Evolutionary conservation across 2,797 vertebrate genomes (phyloP), one percentile per base, ranked within the genome.

Genomic region (Morelia viridis): DNA sequence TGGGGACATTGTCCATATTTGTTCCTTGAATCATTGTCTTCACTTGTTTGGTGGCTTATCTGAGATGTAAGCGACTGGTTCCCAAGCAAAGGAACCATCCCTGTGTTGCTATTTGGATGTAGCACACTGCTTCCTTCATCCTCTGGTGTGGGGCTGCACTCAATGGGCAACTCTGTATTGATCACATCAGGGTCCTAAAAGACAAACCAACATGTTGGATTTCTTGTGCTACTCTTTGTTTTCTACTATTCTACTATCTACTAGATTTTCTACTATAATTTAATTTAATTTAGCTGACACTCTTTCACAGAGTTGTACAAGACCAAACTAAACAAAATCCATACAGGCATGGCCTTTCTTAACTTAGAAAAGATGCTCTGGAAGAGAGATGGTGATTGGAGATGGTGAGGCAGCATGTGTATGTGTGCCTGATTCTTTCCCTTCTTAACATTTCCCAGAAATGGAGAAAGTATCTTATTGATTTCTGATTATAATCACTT

Each of bases 121-220:
- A 97, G 96, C 35, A 98, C 96, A 0, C 95, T 97, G 91, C 95
- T 89, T 5, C 98, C 97, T 58, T 98, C 98, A 1, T 99, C 98
- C 64, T 99, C 98, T 50, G 97, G 90, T 15, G 95, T 90, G 0
- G 98, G 98, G 11, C 97, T 92, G 13, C 98, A 98, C 93, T 99
- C 98, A 89, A 98, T 91, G 12, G 98, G 98, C 41, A 99, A 96
- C 57, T 98, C 97, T 0, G 98, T 98, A 95, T 98, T 98, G 94
- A 99, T 98, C 95, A 99, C 99, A 96, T 99, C 98, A 28, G 98
- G 98, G 92, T 99, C 98, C 99, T 99, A 93, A 92, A 95, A 94
- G 80, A 89, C 24, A 92, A 92, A 26, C 17, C 87, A 57, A 50
- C 19, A 71, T 19, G 12, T 26, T 91, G 85, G 57, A 53, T 28